Base-by-base conservation (phyloP, 1,140 invertebrate species). In the Conopomorpha cramerella region DNA sequence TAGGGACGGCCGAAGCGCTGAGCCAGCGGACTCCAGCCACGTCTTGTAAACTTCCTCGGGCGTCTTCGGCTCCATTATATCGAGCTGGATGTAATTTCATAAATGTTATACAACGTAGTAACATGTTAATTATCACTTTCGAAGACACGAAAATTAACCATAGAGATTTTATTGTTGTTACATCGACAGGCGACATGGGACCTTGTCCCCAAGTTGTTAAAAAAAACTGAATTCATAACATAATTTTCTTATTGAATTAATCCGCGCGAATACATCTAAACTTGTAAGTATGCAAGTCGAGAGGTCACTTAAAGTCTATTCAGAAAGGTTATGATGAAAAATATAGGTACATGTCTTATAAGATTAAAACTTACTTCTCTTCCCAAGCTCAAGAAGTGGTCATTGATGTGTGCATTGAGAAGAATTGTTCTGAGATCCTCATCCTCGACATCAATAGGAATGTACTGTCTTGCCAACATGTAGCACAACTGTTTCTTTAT, bases 1-100 rank as follows among this genome's bases (percentile, higher is more conserved):
- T 49, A 93, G 86, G 4, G 89, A 90, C 10, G 90, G 90, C 8
- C 87, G 83, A 45, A 94, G 91, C 10, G 90, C 86, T 0, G 91
- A 90, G 31, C 93, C 86, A 31, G 84, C 87, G 62, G 91, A 96
- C 68, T 99, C 97, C 40, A 99, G 77, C 82, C 99, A 96, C 6
- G 93, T 94, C 77, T 99, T 99, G 78, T 99, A 99, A 8, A 99
- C 96, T 76, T 99, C 97, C 71, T 99, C 97, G 0, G 98, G 97
- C 4, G 95, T 96, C 80, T 99, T 99, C 0, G 98, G 94, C 65
- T 99, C 96, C 90, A 99, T 96, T 49, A 99, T 99, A 65, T 99
- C 98, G 57, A 99, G 83, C 84, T 91, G 41, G 6, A 55, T 38
- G 54, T 23, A 77, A 52, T 46, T 47, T 36, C 26, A 32, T 25